These are phyloP conservation scores for Arenaria interpres DNA, from an alignment of 2,113 vertebrate species.

Conservation along the genomic window DNA sequence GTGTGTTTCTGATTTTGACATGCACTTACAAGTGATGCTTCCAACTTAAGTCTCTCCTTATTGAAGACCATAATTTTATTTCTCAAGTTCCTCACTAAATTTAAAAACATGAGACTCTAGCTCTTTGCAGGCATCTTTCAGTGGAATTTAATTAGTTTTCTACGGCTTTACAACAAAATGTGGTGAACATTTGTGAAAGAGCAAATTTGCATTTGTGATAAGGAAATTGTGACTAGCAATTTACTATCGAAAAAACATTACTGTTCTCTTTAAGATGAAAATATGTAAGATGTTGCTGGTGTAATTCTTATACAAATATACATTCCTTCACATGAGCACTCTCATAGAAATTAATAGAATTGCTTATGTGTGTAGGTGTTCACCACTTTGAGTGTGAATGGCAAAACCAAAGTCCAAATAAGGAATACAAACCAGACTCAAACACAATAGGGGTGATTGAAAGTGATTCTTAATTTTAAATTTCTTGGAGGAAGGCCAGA, in stretches of 20 bases:
- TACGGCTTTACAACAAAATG: background rate
- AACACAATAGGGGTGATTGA: background rate
- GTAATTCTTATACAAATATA: background rate
- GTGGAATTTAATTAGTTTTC: background rate
- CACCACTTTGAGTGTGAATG: background rate
- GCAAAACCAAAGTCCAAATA: background rate
- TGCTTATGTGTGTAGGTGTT: background rate
- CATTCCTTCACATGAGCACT: background rate
- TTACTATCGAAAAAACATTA: background rate
- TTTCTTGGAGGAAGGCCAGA: slow-evolving; percentile 22
- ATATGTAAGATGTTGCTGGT: background rate
- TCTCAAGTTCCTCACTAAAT: background rate
- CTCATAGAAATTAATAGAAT: background rate
- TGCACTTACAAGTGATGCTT: background rate
- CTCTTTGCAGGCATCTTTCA: background rate
- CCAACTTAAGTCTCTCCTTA: background rate
- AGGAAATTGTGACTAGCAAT: background rate
- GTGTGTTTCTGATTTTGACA: background rate
- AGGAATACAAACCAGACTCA: background rate
- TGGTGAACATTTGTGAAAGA: background rate
- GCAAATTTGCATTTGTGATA: background rate
- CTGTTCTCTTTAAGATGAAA: background rate
- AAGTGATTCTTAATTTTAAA: background rate
- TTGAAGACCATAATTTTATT: background rate
- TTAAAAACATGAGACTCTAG: background rate